Evolutionary conservation across 92 coral and sea anemone species (phyloP).

Genomic region (Palythoa grandis): DNA sequence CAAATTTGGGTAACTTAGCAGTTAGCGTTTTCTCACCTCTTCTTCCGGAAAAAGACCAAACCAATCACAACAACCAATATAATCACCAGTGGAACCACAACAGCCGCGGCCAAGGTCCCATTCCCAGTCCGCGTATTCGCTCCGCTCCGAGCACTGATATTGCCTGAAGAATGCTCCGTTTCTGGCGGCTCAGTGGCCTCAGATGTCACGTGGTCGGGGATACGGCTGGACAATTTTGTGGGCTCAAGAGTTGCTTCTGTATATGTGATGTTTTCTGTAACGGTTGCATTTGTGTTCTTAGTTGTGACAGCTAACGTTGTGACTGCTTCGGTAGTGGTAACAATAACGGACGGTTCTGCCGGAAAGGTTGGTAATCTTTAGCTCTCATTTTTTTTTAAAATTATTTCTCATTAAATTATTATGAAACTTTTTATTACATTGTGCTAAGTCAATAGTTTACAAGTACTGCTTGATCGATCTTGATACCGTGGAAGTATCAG

Average conservation of each 20-base stretch:
- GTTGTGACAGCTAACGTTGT: not conserved
- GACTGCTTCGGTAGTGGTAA: not conserved
- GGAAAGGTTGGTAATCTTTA: not conserved
- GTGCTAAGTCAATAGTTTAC: no score
- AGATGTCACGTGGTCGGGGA: not conserved
- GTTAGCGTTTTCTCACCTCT: not conserved
- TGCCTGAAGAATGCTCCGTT: not conserved
- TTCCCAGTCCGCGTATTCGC: not conserved
- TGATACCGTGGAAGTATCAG: no score
- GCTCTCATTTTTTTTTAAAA: no score
- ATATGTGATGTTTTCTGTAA: no score
- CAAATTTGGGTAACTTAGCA: not conserved
- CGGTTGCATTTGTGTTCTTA: no score
- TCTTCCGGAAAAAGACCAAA: not conserved
- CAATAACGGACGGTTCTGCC: not conserved
- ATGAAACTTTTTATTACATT: no score
- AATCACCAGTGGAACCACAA: slow-evolving; percentile 1
- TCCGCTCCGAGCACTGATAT: not conserved
- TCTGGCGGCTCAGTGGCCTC: not conserved
- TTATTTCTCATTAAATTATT: no score
- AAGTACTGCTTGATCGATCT: no score
- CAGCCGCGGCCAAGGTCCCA: not conserved
- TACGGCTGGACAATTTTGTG: not conserved
- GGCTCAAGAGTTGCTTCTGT: not conserved
- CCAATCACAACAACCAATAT: not conserved